Conservation (phyloP, 2,797 vertebrate species). For the Microchirus variegatus region DNA sequence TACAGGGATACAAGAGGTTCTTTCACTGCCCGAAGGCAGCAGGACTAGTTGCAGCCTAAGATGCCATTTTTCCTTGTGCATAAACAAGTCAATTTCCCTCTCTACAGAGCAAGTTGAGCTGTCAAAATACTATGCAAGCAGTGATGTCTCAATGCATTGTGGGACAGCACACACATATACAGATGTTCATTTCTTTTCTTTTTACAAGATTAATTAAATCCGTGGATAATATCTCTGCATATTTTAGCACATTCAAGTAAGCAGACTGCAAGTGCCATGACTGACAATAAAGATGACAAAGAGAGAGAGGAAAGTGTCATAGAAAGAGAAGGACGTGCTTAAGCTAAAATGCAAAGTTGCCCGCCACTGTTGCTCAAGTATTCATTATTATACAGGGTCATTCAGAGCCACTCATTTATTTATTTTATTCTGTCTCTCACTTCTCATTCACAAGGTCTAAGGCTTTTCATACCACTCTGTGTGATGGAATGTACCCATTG, state of each 20-base stretch:
- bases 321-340: slow-evolving; percentile 21
- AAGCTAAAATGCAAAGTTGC: slow-evolving; percentile 44
- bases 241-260: slow-evolving; percentile 31
- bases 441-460: slow-evolving; percentile 56
- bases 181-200: slow-evolving; percentile 18
- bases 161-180: slow-evolving; percentile 6
- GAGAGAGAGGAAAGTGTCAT: slow-evolving; percentile 9
- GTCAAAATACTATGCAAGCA: slow-evolving; percentile 38
- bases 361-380: slow-evolving; percentile 29
- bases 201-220: slow-evolving; percentile 35
- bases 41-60: slow-evolving; percentile 19
- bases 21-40: slow-evolving; percentile 3
- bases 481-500: slow-evolving; percentile 66
- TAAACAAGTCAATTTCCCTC: slow-evolving; percentile 41
- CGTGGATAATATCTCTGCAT: slow-evolving; percentile 42
- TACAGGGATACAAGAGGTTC: neutral
- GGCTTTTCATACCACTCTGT: slow-evolving; percentile 58
- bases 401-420: slow-evolving; percentile 52
- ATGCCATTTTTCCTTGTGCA: slow-evolving; percentile 30
- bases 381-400: slow-evolving; percentile 61
- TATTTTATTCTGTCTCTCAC: slow-evolving; percentile 63
- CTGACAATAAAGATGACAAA: slow-evolving; percentile 39
- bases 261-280: slow-evolving; percentile 24
- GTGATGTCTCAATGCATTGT: slow-evolving; percentile 25
- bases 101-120: slow-evolving; percentile 22